Evolutionary conservation across 1,140 invertebrate species (phyloP).

Genomic region (Hylaeus volcanicus): DNA sequence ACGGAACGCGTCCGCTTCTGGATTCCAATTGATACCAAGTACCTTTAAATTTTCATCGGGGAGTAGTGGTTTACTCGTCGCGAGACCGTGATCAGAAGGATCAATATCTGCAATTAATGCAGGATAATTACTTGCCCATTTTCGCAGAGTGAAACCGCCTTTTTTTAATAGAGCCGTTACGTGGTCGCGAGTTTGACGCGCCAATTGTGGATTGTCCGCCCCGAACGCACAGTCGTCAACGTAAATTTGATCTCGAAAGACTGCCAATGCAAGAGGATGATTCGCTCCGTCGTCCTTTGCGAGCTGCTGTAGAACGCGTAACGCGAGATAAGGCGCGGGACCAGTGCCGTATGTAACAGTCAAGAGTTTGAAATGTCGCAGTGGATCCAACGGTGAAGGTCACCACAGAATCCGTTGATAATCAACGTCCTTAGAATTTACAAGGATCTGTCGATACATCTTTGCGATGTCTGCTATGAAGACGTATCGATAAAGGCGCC

Average conservation of each 20-base stretch:
- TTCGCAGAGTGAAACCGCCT: not conserved
- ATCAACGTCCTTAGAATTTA: too few relatives aligned
- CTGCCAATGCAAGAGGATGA: slow-evolving; percentile 28
- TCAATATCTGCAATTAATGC: not conserved
- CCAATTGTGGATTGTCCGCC: not conserved
- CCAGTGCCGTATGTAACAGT: not conserved
- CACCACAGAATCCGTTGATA: too few relatives aligned
- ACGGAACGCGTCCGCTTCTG: not conserved
- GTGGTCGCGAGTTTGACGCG: not conserved
- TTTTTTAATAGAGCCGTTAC: not conserved
- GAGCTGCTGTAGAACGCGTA: not conserved
- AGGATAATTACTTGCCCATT: not conserved
- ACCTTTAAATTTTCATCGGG: slow-evolving; percentile 14
- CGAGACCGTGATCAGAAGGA: not conserved
- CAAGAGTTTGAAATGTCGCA: too few relatives aligned
- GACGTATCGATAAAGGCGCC: too few relatives aligned
- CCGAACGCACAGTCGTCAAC: slow-evolving; percentile 24
- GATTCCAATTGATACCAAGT: slow-evolving; percentile 2
- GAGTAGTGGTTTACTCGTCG: not conserved
- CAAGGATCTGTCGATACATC: too few relatives aligned
- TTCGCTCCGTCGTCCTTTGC: not conserved
- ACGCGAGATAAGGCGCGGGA: not conserved
- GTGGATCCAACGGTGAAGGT: too few relatives aligned
- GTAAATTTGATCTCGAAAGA: not conserved
- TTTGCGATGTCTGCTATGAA: too few relatives aligned